Percentiles rank a stretch among this genome's conserved stretches.
Conservation (phyloP, 1,140 invertebrate genomes). For the Hestina assimilis region DNA sequence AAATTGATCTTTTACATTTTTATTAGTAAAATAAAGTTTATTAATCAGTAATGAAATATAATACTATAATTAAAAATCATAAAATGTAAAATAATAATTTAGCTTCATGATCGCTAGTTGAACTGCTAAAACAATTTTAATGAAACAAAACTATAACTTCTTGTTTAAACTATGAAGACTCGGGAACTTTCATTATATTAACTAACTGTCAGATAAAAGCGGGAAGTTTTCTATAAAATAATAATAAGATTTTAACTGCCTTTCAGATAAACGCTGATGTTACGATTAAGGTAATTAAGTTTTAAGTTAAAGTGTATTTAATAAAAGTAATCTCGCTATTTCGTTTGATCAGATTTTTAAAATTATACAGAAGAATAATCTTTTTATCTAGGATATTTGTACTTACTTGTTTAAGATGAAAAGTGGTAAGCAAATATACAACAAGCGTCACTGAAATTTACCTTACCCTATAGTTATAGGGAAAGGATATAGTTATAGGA, state of each 20-base stretch:
- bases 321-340: too few species aligned
- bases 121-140: slow-evolving; percentile 15
- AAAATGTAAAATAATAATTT: slow-evolving; percentile 9
- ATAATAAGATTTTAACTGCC: not conserved
- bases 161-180: slow-evolving; percentile 9
- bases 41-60: slow-evolving; percentile 5
- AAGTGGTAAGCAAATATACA: too few species aligned
- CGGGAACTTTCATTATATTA: slow-evolving; percentile 2
- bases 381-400: too few species aligned
- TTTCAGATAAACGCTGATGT: not conserved
- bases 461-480: too few species aligned
- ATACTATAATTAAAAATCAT: slow-evolving; percentile 4
- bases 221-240: slow-evolving; percentile 1
- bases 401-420: too few species aligned
- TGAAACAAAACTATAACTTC: slow-evolving; percentile 10
- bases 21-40: too few species aligned
- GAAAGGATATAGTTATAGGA: not conserved
- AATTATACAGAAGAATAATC: not conserved
- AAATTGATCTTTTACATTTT: too few species aligned
- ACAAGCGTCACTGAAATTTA: too few species aligned
- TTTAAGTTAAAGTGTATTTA: not conserved
- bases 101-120: slow-evolving; percentile 5
- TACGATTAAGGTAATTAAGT: too few species aligned
- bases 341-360: not conserved
- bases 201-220: not conserved